Evolutionary conservation across 2,888 invertebrate species (phyloP).

Genomic region (Synergus laeviventris): DNA sequence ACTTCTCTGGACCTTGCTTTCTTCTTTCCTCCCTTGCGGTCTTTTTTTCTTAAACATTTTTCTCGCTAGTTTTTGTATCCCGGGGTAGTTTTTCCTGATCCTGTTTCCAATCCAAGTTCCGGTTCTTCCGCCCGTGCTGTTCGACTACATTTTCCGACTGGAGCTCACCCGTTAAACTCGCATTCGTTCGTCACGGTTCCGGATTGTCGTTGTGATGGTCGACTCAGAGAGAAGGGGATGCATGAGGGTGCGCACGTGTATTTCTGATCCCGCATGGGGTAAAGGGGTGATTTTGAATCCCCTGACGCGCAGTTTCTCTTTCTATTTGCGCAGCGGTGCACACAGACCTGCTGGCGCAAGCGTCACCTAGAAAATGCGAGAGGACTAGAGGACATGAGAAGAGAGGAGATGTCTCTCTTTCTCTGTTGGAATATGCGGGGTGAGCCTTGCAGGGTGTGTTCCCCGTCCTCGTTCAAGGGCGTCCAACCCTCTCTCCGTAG

Average conservation of each 20-base stretch:
- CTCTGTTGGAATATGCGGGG: slow-evolving; percentile 39
- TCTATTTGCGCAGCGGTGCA: slow-evolving; percentile 47
- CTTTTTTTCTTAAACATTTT: slow-evolving; percentile 24
- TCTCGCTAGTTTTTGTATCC: slow-evolving; percentile 8
- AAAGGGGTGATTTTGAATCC: slow-evolving; percentile 15
- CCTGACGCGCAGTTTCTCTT: slow-evolving; percentile 61
- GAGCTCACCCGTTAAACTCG: slow-evolving; percentile 53
- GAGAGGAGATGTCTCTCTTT: slow-evolving; percentile 22
- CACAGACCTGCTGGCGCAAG: slow-evolving; percentile 59
- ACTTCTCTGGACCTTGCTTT: slow-evolving; percentile 47
- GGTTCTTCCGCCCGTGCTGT: slow-evolving; percentile 33
- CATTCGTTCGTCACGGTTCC: slow-evolving; percentile 39
- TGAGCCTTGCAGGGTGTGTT: slow-evolving; percentile 61
- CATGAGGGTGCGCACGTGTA: slow-evolving; percentile 54
- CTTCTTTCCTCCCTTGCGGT: slow-evolving; percentile 7
- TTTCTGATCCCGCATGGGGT: slow-evolving; percentile 44
- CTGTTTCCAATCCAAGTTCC: slow-evolving; percentile 37
- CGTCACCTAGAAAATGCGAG: slow-evolving; percentile 67
- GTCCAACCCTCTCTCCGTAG: slow-evolving; percentile 60
- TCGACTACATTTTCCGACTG: slow-evolving; percentile 44
- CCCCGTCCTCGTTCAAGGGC: slow-evolving; percentile 72
- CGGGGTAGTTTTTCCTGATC: slow-evolving; percentile 16
- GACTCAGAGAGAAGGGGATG: slow-evolving; percentile 39
- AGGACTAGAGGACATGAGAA: slow-evolving; percentile 41
- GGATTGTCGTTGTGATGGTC: slow-evolving; percentile 46